A percentile compares a stretch with the other conserved stretches of the same genome.
Evolutionary conservation across 1,140 invertebrate species (phyloP).

Genomic region (Leucophenga varia): DNA sequence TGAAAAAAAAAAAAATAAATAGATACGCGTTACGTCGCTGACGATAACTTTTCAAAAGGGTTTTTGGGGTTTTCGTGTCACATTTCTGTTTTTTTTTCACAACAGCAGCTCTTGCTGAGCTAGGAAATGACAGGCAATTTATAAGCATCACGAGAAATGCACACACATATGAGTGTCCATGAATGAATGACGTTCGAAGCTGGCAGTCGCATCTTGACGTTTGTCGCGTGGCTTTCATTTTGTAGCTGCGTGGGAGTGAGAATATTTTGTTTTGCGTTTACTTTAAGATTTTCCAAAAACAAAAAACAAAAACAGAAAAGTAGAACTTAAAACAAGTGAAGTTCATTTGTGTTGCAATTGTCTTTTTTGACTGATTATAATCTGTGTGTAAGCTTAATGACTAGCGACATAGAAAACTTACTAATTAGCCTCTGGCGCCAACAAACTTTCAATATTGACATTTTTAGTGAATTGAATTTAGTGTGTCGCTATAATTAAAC

Average conservation of each 20-base stretch:
- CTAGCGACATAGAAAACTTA: not conserved
- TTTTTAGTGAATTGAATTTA: no score
- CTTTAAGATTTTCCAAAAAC: no score
- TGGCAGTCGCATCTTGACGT: no score
- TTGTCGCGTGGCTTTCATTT: not conserved
- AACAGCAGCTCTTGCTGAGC: constrained; percentile 3
- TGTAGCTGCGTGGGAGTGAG: constrained; percentile 19
- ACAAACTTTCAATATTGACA: not conserved
- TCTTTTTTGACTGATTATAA: constrained; percentile 8
- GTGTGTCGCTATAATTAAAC: no score
- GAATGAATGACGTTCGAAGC: no score
- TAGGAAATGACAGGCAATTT: no score
- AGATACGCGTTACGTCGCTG: no score
- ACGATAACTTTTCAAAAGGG: not conserved
- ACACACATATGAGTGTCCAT: no score
- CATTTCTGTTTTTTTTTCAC: constrained; percentile 10
- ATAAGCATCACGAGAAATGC: not conserved
- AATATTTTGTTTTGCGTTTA: no score
- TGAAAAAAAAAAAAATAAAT: no score
- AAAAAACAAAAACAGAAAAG: no score
- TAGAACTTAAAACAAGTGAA: constrained; percentile 31
- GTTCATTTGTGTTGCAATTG: constrained; percentile 31
- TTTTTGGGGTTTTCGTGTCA: not conserved
- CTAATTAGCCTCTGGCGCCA: not conserved
- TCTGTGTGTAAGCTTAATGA: not conserved